Evolutionary conservation across 2,113 vertebrate species (phyloP), one percentile per base, ranked within the genome.

Genomic region (Pelobates fuscus): DNA sequence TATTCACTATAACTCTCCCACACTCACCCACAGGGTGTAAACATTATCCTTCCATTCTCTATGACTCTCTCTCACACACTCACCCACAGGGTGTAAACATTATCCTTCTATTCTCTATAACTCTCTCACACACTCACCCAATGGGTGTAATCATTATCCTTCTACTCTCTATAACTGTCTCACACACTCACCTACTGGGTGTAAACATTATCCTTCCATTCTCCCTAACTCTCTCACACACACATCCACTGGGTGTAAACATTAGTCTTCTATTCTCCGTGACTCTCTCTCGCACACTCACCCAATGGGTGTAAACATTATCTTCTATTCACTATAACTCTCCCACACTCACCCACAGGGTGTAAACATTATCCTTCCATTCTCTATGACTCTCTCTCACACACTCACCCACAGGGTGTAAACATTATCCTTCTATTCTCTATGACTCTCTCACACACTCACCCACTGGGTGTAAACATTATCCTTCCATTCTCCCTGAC

Each of bases 1-100:
- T 55, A 81, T 78, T 81, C n/a, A n/a, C n/a, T 75, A 77, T 82
- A 79, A 78, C 65, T 82, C 77, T 84, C 78, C 73, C 60, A 87
- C 66, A 77, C 68, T 79, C 30, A 65, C 70, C 70, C 71, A 83
- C 72, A 62, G 54, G n/a, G n/a, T n/a, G n/a, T n/a, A n/a, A n/a
- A n/a, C n/a, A n/a, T n/a, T 76, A 70, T 75, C 59, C 70, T 70
- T 68, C 80, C 26, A 8, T 32, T n/a, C n/a, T n/a, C n/a, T n/a
- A 25, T 20, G 2, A 17, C n/a, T n/a, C 60, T 30, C 2, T 62
- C 60, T 32, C 7, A 29, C 6, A 29, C 2, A 29, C 32, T 46
- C 32, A 43, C 32, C 8, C 6, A 24, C 41, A 21, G 20, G 12
- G 17, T n/a, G n/a, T n/a, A n/a, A n/a, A n/a, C n/a, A n/a, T n/a